A percentile compares a stretch with the other conserved stretches of the same genome.
These are phyloP conservation scores for Drosophila leontia DNA, from an alignment of 1,140 invertebrate genomes.

Conservation along the genomic window DNA sequence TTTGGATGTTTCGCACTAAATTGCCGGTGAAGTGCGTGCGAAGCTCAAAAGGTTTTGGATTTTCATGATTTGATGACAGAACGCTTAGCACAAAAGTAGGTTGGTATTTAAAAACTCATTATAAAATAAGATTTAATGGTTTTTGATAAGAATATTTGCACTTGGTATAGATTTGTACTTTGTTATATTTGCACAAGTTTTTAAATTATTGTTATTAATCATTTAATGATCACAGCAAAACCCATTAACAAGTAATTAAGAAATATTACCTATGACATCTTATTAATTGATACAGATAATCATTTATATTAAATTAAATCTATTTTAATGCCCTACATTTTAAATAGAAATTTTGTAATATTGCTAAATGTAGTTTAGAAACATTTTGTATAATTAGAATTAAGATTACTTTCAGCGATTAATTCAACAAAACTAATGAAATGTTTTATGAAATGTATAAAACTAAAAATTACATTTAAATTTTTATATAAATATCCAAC, in stretches of 20 bases:
- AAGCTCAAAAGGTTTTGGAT: conserved; percentile 34
- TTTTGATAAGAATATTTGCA: neutral
- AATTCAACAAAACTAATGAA: too few relatives aligned
- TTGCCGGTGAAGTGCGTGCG: conserved; percentile 60
- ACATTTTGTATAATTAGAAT: too few relatives aligned
- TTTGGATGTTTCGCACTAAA: conserved; percentile 39
- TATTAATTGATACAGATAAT: too few relatives aligned
- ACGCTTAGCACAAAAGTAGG: neutral
- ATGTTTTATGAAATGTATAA: neutral
- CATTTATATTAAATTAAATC: too few relatives aligned
- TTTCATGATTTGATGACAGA: conserved; percentile 1
- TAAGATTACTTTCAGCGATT: too few relatives aligned
- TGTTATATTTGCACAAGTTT: neutral
- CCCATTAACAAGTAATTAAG: neutral
- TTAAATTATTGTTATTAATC: neutral
- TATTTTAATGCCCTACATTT: too few relatives aligned
- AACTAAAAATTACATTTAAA: neutral
- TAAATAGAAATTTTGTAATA: too few relatives aligned
- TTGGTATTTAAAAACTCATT: conserved; percentile 9
- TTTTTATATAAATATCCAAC: neutral
- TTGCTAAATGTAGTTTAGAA: too few relatives aligned
- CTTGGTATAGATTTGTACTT: neutral
- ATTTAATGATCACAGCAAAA: neutral
- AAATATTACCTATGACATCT: neutral
- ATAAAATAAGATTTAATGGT: neutral